Evolutionary conservation across 2,797 vertebrate species (phyloP).

Genomic region (Megalops cyprinoides): DNA sequence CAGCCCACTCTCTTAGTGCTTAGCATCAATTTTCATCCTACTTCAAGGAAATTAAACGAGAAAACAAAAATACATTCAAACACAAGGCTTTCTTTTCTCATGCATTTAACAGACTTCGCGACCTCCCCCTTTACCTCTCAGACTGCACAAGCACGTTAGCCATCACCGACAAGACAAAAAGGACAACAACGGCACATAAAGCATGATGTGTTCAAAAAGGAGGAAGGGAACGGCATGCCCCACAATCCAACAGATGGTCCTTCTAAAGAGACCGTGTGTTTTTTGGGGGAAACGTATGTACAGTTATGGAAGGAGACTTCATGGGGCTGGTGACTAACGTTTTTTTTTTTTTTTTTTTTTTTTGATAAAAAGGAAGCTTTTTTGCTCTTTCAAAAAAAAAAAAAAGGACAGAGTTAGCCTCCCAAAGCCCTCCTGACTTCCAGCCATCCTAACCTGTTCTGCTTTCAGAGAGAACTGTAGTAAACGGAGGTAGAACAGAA

Average conservation of each 20-base stretch:
- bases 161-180: constrained; percentile 72
- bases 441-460: constrained; percentile 72
- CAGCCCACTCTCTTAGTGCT: constrained; percentile 78
- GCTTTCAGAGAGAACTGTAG: constrained; percentile 82
- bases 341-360: constrained; percentile 61
- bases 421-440: constrained; percentile 65
- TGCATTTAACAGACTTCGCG: constrained; percentile 69
- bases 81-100: constrained; percentile 72
- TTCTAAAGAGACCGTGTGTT: constrained; percentile 3
- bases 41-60: constrained; percentile 59
- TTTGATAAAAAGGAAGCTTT: constrained; percentile 54
- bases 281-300: constrained; percentile 29
- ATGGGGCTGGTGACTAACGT: constrained; percentile 55
- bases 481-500: constrained; percentile 94
- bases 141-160: constrained; percentile 66
- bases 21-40: constrained; percentile 81
- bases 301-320: constrained; percentile 42
- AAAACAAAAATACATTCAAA: constrained; percentile 84
- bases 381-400: constrained; percentile 49
- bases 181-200: constrained; percentile 69
- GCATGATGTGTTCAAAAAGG: constrained; percentile 70
- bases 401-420: constrained; percentile 61
- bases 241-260: constrained; percentile 45
- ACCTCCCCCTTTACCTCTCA: constrained; percentile 64
- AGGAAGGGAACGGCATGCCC: constrained; percentile 64